Evolutionary conservation across 2,797 vertebrate species (phyloP).

Genomic region (Eulemur coronatus): DNA sequence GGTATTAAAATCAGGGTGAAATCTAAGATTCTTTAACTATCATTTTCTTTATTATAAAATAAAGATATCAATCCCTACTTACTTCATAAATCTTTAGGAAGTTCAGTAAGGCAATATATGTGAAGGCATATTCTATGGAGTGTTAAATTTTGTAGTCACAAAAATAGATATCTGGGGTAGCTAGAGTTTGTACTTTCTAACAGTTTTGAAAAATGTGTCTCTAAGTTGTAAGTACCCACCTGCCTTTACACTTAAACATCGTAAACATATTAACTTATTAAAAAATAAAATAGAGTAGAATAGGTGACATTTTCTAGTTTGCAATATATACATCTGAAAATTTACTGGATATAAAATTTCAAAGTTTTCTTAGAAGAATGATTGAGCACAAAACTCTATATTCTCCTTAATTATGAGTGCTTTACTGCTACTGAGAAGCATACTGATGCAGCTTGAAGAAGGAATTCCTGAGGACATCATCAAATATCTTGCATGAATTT

Average conservation of each 20-base stretch:
- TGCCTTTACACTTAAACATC: neutral
- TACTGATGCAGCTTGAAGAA: neutral
- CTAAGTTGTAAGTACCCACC: neutral
- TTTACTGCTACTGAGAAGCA: neutral
- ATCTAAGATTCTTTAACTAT: neutral
- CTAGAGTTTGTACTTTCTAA: neutral
- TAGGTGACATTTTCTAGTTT: neutral
- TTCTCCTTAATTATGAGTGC: neutral
- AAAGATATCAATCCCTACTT: neutral
- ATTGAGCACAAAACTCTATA: neutral
- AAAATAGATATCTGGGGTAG: neutral
- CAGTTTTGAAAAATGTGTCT: neutral
- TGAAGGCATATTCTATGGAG: fast-evolving
- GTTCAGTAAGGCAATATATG: neutral
- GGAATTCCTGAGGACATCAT: neutral
- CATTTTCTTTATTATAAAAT: neutral
- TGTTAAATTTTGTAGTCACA: neutral
- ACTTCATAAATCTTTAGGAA: neutral
- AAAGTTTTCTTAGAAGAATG: neutral
- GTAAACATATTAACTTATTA: neutral
- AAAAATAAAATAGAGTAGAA: neutral
- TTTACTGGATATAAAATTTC: neutral
- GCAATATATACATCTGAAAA: neutral
- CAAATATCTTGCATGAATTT: neutral
- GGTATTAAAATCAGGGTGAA: neutral